Conservation (phyloP, 2,888 invertebrate genomes). For the Euspilapteryx auroguttella region DNA sequence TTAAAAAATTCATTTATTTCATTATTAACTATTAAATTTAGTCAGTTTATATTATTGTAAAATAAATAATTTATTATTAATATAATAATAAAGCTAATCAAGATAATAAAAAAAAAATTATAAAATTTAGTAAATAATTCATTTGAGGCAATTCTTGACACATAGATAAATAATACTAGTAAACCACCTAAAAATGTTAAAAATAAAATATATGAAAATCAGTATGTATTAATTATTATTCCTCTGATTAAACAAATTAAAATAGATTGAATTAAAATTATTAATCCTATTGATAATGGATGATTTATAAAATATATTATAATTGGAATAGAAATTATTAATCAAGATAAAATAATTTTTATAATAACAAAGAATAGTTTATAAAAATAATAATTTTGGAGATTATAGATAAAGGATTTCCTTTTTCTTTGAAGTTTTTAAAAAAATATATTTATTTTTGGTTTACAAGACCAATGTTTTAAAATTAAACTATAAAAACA, state of each 20-base stretch:
- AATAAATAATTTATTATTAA: conserved; percentile 15
- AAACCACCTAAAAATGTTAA: conserved; percentile 65
- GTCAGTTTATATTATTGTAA: conserved; percentile 20
- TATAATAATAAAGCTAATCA: conserved; percentile 14
- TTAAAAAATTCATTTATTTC: conserved; percentile 17
- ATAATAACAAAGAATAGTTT: conserved; percentile 64
- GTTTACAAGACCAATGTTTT: conserved; percentile 72
- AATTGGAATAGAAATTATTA: conserved; percentile 27
- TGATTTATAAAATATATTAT: conserved; percentile 33
- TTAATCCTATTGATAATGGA: conserved; percentile 56
- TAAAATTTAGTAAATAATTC: conserved; percentile 50
- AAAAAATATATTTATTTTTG: conserved; percentile 60
- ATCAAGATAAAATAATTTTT: conserved; percentile 30
- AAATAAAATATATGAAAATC: conserved; percentile 65
- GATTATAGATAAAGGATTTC: conserved; percentile 61
- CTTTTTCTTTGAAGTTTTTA: conserved; percentile 65
- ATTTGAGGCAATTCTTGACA: conserved; percentile 64
- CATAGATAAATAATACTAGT: conserved; percentile 67
- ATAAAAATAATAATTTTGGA: conserved; percentile 71
- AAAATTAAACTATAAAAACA: conserved; percentile 67
- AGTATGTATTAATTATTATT: conserved; percentile 48
- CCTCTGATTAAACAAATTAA: conserved; percentile 43
- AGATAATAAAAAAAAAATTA: conserved; percentile 17
- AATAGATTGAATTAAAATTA: conserved; percentile 54
- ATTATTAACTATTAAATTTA: conserved; percentile 26